Evolutionary conservation across 2,888 invertebrate genomes (phyloP), one percentile per base, ranked within the genome.

Genomic region (Hanleya hanleyi): DNA sequence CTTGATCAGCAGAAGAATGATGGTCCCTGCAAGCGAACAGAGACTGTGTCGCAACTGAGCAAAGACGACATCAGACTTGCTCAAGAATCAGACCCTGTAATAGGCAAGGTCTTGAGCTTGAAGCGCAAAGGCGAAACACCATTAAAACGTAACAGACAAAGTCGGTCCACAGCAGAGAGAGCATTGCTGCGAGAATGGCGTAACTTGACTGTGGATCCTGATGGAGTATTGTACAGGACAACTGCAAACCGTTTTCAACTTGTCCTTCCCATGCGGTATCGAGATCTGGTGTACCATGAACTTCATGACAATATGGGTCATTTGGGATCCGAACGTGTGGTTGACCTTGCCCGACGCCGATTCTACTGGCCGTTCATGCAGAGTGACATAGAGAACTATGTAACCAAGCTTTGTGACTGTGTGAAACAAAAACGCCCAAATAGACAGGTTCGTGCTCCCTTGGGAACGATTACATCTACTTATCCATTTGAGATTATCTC

Each of bases 351-450:
- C 7, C 68, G 61, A 32, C n/a, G 26, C 18, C 22, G 64, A 5
- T 68, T 73, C 26, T 69, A 64, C 35, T 73, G 73, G 69, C 64
- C 37, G n/a, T 41, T 41, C 6, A 69, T 69, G 41, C 26, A 66
- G 18, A 41, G n/a, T 29, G 67, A 41, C 36, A 47, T 67, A 29
- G 49, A 22, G n/a, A 18, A 38, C 9, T 67, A 67, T 67, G 67
- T 67, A 12, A 67, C 3, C 12, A 38, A 67, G 49, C 12, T 18
- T 18, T 67, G 67, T 67, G 26, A 9, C 1, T 67, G 67, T 38
- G 26, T 67, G 29, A 67, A 67, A 36, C 47, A 47, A 18, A 67
- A 67, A 47, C 12, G 32, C 12, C 67, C 67, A 15, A 41, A 38
- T 26, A 18, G 38, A 18, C 38, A 29, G 15, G n/a, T 32, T 12